Percentiles rank a stretch among this genome's conserved stretches.
Conservation (phyloP, 1,140 invertebrate genomes). For the Coptotermes formosanus region DNA sequence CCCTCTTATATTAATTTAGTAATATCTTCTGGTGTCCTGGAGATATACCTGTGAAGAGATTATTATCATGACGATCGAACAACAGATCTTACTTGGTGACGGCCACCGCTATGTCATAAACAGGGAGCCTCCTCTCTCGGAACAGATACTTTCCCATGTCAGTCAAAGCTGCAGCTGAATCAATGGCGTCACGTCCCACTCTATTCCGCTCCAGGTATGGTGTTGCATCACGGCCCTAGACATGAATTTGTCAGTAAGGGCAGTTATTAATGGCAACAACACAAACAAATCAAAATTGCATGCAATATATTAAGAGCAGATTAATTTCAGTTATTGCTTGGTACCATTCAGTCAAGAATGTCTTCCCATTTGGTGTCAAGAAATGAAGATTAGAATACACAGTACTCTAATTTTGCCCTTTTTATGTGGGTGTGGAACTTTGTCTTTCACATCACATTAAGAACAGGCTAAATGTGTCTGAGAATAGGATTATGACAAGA, state of each 20-base stretch:
- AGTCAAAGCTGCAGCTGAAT: conserved; percentile 89
- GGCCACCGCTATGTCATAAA: conserved; percentile 93
- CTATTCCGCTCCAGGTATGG: conserved; percentile 92
- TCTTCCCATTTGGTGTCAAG: too few species aligned
- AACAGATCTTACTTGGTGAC: conserved; percentile 83
- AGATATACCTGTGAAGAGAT: too few species aligned
- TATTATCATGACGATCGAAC: background rate
- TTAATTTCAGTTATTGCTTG: conserved; percentile 17
- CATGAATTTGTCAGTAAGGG: conserved; percentile 36
- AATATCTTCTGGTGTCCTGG: too few species aligned
- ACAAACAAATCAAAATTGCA: background rate
- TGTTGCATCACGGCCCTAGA: conserved; percentile 88
- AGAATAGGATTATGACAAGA: too few species aligned
- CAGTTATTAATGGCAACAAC: background rate
- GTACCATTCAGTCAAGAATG: conserved; percentile 30
- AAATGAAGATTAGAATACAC: too few species aligned
- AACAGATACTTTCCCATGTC: conserved; percentile 97
- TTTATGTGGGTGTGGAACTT: too few species aligned
- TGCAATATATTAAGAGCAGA: too few species aligned
- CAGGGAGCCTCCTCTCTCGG: conserved; percentile 86
- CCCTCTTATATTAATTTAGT: too few species aligned
- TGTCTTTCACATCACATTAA: too few species aligned
- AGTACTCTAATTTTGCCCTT: too few species aligned
- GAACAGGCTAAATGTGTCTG: too few species aligned
- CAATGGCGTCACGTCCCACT: conserved; percentile 88